Base-by-base conservation (phyloP, 2,797 vertebrate genomes). In the Rhyacichthys aspro region DNA sequence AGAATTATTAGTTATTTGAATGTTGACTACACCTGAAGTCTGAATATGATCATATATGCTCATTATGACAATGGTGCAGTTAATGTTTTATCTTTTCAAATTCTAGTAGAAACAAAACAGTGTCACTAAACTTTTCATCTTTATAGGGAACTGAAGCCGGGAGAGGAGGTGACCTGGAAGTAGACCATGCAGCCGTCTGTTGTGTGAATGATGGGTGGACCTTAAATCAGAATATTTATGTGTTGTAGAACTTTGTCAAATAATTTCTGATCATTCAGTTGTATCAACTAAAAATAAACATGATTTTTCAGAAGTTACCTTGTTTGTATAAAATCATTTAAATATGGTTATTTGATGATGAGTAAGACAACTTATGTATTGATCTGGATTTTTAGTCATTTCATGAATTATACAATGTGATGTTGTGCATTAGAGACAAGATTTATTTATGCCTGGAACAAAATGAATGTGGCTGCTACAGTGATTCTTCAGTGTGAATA, bases 151-250 rank as follows among this genome's bases (percentile, higher is more conserved):
- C 79, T 98, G 87, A 97, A 94, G 75, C 92, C 96, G 45, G 91
- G 90, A 41, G 96, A 98, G 88, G 93, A 95, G 76, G 78, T 83
- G 43, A 96, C 95, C 16, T 98, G 96, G 97, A 96, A 89, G 85
- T 98, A 92, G 93, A 89, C 8, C 3, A 4, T 6, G 38, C 52
- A 48, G 34, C 23, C 59, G n/a, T 46, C 58, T 80, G 61, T 72
- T 32, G 33, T 72, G 74, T 78, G 69, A 78, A 57, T 67, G 19
- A 46, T 36, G 60, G 52, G 59, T 63, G 55, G 37, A 41, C 59
- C 50, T 75, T 18, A 68, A 62, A 67, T 72, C 55, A 45, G 54
- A 65, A 65, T 78, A 82, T 85, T 86, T 80, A 84, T 81, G 17
- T 69, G 45, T 45, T 71, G 48, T 59, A 61, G 47, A 55, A 44